Evolutionary conservation across 2,113 vertebrate genomes (phyloP), one percentile per base, ranked within the genome.

Genomic region (Lampris megalopsis): DNA sequence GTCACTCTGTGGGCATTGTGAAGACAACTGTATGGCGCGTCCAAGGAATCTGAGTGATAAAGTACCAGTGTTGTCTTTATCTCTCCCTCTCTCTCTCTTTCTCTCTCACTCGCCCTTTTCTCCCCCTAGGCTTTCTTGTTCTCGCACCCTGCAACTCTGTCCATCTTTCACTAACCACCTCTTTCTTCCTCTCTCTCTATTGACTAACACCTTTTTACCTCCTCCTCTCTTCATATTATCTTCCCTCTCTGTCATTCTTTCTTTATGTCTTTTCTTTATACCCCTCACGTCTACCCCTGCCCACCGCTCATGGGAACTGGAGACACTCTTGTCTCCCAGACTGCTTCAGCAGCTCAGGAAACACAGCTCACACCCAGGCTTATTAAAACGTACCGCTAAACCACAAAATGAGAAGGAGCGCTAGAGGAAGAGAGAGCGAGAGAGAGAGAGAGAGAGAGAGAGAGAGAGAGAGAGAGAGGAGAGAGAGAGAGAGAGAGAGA

Each of bases 251-350:
- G 10, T 24, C 60, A 2, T 42, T 56, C 9, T 68, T 48, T 9
- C 5, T 40, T 43, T 50, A 47, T 71, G 24, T 24, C 24, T 24
- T 24, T 24, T 24, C 24, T 24, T 24, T 24, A 24, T 24, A 24
- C 24, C 24, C 24, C 24, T 24, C 24, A 24, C 24, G 24, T 24
- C 24, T 24, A 24, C 24, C 24, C 24, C 24, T 24, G 24, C 38
- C 42, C 10, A 50, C 50, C 38, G 65, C 73, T 82, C 84, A 82
- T 85, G 85, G 84, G 89, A 89, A 90, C 80, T 49, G 40, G 53
- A 77, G 69, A 84, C 50, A 47, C 6, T 62, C 78, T 86, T 59
- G 66, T 86, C 84, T 89, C 87, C 86, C 89, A 88, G 85, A 85
- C 60, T 43, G 48, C 78, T 79, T 66, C 45, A 36, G 56, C 62